Conservation (phyloP, 2,888 invertebrate genomes). For the Catocala nupta region DNA sequence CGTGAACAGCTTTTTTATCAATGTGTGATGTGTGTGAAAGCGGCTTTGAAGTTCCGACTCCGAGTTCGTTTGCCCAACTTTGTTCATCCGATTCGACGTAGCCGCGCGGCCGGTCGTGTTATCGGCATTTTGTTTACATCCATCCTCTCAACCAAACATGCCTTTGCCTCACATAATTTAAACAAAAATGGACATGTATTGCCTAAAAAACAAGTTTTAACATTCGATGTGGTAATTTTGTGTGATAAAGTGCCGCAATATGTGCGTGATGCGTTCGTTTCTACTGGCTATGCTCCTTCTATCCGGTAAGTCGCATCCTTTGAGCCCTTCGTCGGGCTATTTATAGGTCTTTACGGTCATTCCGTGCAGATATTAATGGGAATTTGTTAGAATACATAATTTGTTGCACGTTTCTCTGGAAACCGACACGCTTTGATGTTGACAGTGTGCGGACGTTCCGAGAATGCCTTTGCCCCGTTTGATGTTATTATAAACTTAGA, state of each 20-base stretch:
- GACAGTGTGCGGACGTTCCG: constrained; percentile 50
- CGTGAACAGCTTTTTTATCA: constrained; percentile 47
- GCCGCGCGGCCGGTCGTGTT: constrained; percentile 54
- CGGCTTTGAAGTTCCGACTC: constrained; percentile 63
- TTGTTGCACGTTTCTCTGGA: constrained; percentile 57
- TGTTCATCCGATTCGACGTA: constrained; percentile 58
- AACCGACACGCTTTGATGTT: constrained; percentile 60
- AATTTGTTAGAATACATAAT: constrained; percentile 66
- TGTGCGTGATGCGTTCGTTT: constrained; percentile 71
- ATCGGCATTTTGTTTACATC: constrained; percentile 58
- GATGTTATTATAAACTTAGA: constrained; percentile 56
- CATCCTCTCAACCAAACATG: constrained; percentile 57
- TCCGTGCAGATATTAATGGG: constrained; percentile 76
- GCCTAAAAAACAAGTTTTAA: constrained; percentile 40
- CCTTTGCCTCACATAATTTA: constrained; percentile 58
- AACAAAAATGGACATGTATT: constrained; percentile 60
- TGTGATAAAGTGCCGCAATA: constrained; percentile 69
- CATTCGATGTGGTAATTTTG: constrained; percentile 55
- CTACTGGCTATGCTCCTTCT: constrained; percentile 71
- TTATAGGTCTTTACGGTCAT: constrained; percentile 78
- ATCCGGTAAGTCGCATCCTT: constrained; percentile 82
- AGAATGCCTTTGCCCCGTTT: constrained; percentile 52
- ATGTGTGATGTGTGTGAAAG: constrained; percentile 72
- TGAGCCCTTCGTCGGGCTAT: constrained; percentile 72
- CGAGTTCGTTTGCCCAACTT: constrained; percentile 52